These are phyloP conservation scores for Hemicrepidius hirtus DNA, from an alignment of 2,888 invertebrate genomes.

Conservation along the genomic window DNA sequence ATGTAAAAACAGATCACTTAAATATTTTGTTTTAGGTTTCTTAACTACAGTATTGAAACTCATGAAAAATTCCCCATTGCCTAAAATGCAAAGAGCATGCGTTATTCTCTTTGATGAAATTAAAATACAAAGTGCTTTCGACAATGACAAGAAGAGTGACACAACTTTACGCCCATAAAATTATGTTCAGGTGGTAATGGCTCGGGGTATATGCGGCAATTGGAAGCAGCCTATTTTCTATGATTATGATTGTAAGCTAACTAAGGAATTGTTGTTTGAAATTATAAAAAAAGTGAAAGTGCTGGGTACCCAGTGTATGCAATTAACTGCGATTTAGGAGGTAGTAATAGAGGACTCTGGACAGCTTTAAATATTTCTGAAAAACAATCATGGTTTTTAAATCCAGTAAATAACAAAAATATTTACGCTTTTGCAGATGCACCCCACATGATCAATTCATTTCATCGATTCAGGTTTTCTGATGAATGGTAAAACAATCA, in stretches of 20 bases:
- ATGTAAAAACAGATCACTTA: too few species aligned
- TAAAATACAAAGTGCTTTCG: background rate
- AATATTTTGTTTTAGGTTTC: too few species aligned
- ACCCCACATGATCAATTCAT: constrained; percentile 41
- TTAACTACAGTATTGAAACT: constrained; percentile 4
- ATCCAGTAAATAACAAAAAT: constrained; percentile 33
- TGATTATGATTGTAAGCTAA: constrained; percentile 54
- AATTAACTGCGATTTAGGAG: constrained; percentile 54
- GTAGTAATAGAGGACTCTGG: constrained; percentile 49
- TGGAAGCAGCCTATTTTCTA: constrained; percentile 57
- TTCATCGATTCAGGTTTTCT: constrained; percentile 55
- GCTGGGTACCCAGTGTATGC: constrained; percentile 50
- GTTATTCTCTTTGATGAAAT: constrained; percentile 29
- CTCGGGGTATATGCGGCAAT: constrained; percentile 50
- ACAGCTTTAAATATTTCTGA: constrained; percentile 29
- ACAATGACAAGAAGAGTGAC: constrained; percentile 23
- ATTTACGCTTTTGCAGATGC: constrained; percentile 56
- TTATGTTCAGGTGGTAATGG: constrained; percentile 50
- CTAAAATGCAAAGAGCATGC: constrained; percentile 6
- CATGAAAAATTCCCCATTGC: constrained; percentile 1
- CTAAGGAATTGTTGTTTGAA: constrained; percentile 49
- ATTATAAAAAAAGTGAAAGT: constrained; percentile 20
- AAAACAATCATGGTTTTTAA: constrained; percentile 24
- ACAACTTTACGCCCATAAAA: constrained; percentile 41
- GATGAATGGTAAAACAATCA: constrained; percentile 50